These are phyloP conservation scores for Adelges cooleyi DNA, from an alignment of 1,140 invertebrate genomes.

Conservation along the genomic window DNA sequence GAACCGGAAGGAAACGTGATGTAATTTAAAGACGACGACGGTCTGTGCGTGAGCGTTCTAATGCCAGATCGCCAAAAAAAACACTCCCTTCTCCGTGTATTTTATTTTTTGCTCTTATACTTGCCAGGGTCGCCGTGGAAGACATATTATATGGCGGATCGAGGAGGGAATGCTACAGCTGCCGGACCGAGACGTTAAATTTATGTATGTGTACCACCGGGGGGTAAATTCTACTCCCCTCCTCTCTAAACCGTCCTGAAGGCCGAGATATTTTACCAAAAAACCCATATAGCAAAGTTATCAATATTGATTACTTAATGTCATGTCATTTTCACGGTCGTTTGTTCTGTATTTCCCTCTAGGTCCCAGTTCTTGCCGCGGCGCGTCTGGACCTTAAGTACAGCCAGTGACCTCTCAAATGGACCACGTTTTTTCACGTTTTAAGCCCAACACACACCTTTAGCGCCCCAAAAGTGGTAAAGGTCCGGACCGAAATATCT, in stretches of 20 bases:
- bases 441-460: not conserved
- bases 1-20: constrained; percentile 3
- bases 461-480: no score
- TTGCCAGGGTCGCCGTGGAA: no score
- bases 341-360: not conserved
- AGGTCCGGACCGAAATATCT: no score
- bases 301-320: constrained; percentile 21
- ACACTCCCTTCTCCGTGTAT: not conserved
- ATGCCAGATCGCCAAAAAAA: not conserved
- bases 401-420: not conserved
- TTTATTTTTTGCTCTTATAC: no score
- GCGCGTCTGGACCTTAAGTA: no score
- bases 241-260: constrained; percentile 1
- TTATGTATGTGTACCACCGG: no score
- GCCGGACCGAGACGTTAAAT: no score
- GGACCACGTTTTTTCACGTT: not conserved
- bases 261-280: constrained; percentile 5
- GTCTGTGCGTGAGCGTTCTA: not conserved
- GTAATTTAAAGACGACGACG: constrained; percentile 7
- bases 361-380: no score
- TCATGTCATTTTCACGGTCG: constrained; percentile 7
- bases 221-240: no score
- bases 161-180: no score
- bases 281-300: constrained; percentile 3
- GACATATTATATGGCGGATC: no score